Conservation (phyloP, 2,888 invertebrate genomes). For the Meteorus colon region DNA sequence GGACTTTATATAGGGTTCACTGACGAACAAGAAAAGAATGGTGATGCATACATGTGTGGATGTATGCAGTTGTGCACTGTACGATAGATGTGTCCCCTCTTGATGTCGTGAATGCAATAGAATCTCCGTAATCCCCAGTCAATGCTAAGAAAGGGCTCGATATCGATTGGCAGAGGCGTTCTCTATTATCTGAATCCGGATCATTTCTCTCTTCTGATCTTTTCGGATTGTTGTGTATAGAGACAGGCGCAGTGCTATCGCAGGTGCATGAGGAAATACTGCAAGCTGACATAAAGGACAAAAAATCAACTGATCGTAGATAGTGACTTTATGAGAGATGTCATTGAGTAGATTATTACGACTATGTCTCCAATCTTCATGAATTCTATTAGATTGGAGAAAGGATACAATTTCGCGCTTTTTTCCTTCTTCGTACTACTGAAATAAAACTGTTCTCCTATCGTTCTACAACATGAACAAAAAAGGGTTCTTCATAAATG, state of each 20-base stretch:
- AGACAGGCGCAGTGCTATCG: too few relatives aligned
- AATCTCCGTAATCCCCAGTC: constrained; percentile 3
- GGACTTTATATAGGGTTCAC: constrained; percentile 42
- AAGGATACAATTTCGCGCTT: too few relatives aligned
- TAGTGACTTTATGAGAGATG: too few relatives aligned
- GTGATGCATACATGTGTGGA: neutral
- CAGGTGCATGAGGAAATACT: neutral
- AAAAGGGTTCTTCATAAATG: too few relatives aligned
- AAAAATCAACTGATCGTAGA: neutral
- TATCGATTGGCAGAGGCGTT: constrained; percentile 19
- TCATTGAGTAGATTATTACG: too few relatives aligned
- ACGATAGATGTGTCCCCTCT: constrained; percentile 28
- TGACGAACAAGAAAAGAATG: constrained; percentile 1
- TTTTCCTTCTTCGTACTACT: too few relatives aligned
- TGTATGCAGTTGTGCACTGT: constrained; percentile 2
- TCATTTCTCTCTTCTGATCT: constrained; percentile 31
- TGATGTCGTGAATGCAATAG: constrained; percentile 3
- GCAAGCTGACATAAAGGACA: neutral
- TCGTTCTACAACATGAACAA: too few relatives aligned
- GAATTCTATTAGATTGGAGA: too few relatives aligned
- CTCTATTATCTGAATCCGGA: constrained; percentile 40
- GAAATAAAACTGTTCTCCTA: too few relatives aligned
- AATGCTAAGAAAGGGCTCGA: constrained; percentile 35
- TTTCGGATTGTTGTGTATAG: neutral
- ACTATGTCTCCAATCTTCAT: too few relatives aligned